These are phyloP conservation scores for Pygmarrhopalites habei DNA, from an alignment of 1,140 invertebrate genomes.

Conservation along the genomic window DNA sequence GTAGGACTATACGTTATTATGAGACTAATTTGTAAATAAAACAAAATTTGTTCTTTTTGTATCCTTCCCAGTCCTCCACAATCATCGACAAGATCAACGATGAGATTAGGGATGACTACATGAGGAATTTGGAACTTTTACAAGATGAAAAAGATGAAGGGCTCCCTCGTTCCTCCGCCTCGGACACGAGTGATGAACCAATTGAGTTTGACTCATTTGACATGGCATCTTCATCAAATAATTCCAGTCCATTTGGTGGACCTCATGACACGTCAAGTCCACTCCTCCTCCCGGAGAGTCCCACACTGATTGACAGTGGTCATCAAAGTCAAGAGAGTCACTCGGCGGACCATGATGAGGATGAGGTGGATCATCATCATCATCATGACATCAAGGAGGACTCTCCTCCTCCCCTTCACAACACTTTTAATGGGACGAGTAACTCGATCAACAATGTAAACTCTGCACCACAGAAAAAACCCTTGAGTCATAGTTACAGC, in stretches of 20 bases:
- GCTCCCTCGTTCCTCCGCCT: neutral
- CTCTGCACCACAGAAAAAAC: too few relatives aligned
- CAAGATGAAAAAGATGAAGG: constrained; percentile 12
- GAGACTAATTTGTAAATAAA: too few relatives aligned
- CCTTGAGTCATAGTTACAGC: too few relatives aligned
- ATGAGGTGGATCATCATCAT: neutral
- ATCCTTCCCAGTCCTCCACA: neutral
- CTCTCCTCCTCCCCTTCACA: too few relatives aligned
- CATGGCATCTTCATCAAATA: constrained; percentile 8
- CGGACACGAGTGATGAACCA: constrained; percentile 3
- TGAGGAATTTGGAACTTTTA: constrained; percentile 6
- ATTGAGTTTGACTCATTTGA: constrained; percentile 15
- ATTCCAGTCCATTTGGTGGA: neutral
- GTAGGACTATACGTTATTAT: too few relatives aligned
- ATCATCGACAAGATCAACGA: constrained; percentile 16
- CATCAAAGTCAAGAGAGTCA: constrained; percentile 14
- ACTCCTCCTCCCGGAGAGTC: neutral
- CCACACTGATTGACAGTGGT: constrained; percentile 9
- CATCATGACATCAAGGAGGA: too few relatives aligned
- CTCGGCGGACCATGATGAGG: neutral
- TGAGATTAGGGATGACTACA: constrained; percentile 6
- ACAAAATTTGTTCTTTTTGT: too few relatives aligned
- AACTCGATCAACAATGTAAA: too few relatives aligned
- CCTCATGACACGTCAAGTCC: neutral
- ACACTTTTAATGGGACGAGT: too few relatives aligned